A percentile compares a stretch with the other conserved stretches of the same genome.
Conservation (phyloP, 2,888 invertebrate species). For the Drosophila bunnanda region DNA sequence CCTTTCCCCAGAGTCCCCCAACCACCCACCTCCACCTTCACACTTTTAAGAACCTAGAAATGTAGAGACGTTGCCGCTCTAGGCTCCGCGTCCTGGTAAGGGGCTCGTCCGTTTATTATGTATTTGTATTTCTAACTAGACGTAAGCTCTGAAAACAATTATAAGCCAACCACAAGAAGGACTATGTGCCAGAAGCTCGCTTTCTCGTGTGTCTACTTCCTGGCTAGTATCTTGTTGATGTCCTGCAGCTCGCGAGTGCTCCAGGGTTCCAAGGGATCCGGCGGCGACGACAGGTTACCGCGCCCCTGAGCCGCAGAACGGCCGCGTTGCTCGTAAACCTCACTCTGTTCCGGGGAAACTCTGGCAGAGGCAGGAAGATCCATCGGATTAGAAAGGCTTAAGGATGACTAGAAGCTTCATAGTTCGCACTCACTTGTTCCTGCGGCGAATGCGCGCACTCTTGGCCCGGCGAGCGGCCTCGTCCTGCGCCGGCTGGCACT, state of each 20-base stretch:
- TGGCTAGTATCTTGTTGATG: constrained; percentile 88
- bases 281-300: constrained; percentile 83
- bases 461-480: constrained; percentile 80
- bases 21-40: constrained; percentile 1
- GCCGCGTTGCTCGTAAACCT: constrained; percentile 73
- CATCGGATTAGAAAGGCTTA: not conserved
- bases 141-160: constrained; percentile 44
- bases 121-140: constrained; percentile 45
- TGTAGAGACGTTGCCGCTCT: not conserved
- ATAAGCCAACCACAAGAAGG: constrained; percentile 37
- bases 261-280: constrained; percentile 90
- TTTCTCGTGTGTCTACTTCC: constrained; percentile 52
- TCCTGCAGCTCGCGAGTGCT: constrained; percentile 89
- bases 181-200: constrained; percentile 43
- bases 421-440: constrained; percentile 73
- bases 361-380: constrained; percentile 47
- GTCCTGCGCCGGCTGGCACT: constrained; percentile 81
- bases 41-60: constrained; percentile 21
- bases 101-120: constrained; percentile 26
- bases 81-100: not conserved
- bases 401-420: fast-evolving
- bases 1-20: not conserved
- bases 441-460: constrained; percentile 80
- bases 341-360: constrained; percentile 79
- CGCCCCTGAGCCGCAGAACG: constrained; percentile 78